A percentile compares a stretch with the other conserved stretches of the same genome.
phyloP scores from a whole-genome alignment of 2,888 invertebrate species.

The Macrophya annulata region DNA sequence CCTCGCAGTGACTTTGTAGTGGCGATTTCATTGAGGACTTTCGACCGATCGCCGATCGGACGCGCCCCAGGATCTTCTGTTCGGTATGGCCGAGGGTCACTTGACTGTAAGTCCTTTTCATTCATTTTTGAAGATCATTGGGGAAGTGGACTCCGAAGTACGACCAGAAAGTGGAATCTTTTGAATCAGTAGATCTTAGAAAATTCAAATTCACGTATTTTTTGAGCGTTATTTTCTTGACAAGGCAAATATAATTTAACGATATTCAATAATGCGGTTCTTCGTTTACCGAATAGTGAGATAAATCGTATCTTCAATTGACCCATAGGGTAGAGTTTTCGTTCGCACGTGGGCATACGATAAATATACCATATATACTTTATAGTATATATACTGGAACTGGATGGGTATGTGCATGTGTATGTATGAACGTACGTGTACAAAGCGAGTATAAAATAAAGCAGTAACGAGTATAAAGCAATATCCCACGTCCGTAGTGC shows the following conservation, averaged over 20 bases:
- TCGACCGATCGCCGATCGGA: constrained; percentile 68
- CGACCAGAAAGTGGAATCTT: not conserved
- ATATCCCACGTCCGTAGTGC: constrained; percentile 39
- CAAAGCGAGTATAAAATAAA: constrained; percentile 14
- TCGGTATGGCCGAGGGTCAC: constrained; percentile 70
- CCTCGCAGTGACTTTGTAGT: constrained; percentile 71
- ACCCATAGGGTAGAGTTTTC: not conserved
- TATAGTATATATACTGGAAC: not conserved
- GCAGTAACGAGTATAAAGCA: constrained; percentile 41
- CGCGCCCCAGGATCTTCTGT: constrained; percentile 69
- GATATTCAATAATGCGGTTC: not conserved
- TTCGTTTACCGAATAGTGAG: constrained; percentile 10
- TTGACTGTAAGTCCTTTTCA: constrained; percentile 65
- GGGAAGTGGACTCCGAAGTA: not conserved
- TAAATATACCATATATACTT: constrained; percentile 26
- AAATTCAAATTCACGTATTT: not conserved
- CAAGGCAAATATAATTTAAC: not conserved
- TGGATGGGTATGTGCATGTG: not conserved
- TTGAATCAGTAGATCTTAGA: not conserved
- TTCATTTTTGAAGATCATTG: constrained; percentile 13
- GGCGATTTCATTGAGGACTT: constrained; percentile 75
- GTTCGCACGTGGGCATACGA: constrained; percentile 15
- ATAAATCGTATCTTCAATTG: constrained; percentile 8
- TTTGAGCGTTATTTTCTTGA: not conserved
- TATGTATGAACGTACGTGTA: not conserved